A percentile compares a stretch with the other conserved stretches of the same genome.
These are phyloP conservation scores for Tipula unca DNA, from an alignment of 2,888 invertebrate species.

Conservation along the genomic window DNA sequence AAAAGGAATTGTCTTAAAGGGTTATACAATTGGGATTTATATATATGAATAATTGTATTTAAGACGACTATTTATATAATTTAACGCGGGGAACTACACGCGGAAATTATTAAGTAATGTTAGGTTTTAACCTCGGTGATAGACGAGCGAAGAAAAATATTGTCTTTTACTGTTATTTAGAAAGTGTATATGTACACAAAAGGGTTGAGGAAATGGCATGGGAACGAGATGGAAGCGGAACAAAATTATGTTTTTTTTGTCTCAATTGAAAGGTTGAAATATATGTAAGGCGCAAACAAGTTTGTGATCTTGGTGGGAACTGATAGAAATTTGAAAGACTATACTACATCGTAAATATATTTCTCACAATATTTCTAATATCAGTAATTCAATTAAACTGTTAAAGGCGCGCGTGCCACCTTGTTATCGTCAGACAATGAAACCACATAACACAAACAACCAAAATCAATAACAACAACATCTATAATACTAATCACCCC, in stretches of 20 bases:
- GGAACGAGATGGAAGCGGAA: background rate
- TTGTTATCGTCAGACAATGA: background rate
- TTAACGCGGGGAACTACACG: background rate
- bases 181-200: background rate
- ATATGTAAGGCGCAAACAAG: background rate
- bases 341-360: background rate
- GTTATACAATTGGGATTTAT: background rate
- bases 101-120: background rate
- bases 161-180: background rate
- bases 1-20: background rate
- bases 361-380: background rate
- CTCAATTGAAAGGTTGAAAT: background rate
- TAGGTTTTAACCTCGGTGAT: background rate
- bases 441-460: background rate
- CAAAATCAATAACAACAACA: background rate
- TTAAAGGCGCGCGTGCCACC: background rate
- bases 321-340: background rate
- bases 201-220: background rate
- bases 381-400: background rate
- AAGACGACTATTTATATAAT: background rate
- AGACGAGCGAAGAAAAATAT: background rate
- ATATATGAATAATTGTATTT: background rate
- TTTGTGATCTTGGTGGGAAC: background rate
- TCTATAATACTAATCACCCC: background rate
- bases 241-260: background rate